phyloP scores from a whole-genome alignment of 2,888 invertebrate species.

The Anthophora plumipes region DNA sequence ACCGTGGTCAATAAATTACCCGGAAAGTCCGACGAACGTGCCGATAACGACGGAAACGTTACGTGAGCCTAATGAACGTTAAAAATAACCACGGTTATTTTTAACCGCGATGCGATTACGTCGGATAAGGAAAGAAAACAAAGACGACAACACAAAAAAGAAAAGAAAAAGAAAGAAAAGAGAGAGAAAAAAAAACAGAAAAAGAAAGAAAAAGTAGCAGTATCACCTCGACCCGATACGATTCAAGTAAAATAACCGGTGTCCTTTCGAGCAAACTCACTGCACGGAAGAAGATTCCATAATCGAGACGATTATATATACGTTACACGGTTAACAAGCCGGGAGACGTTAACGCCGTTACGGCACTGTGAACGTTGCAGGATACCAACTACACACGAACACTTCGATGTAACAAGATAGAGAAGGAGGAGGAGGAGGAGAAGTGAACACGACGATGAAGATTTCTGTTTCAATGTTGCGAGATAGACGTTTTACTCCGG shows the following conservation, averaged over 20 bases:
- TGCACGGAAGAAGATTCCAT: neutral
- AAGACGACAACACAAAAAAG: no score
- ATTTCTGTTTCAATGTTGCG: conserved; percentile 25
- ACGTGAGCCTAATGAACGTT: conserved; percentile 38
- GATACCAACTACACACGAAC: no score
- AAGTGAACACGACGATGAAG: neutral
- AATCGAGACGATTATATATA: conserved; percentile 4
- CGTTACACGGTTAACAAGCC: conserved; percentile 6
- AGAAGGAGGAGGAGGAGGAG: conserved; percentile 11
- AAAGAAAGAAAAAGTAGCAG: no score
- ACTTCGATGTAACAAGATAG: no score
- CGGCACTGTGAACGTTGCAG: neutral
- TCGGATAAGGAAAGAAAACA: neutral
- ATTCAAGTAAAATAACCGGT: neutral
- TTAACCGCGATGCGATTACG: conserved; percentile 43
- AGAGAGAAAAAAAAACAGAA: no score
- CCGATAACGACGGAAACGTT: conserved; percentile 24
- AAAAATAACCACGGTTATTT: conserved; percentile 47
- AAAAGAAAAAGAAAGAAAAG: no score
- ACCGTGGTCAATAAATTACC: conserved; percentile 19
- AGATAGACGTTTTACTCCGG: conserved; percentile 17
- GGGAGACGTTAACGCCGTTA: neutral
- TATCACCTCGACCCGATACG: no score
- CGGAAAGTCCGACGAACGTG: conserved; percentile 19
- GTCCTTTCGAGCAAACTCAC: neutral